Percentiles rank a stretch among this genome's conserved stretches.
These are phyloP conservation scores for Fopius arisanus DNA, from an alignment of 1,140 invertebrate genomes.

Conservation along the genomic window DNA sequence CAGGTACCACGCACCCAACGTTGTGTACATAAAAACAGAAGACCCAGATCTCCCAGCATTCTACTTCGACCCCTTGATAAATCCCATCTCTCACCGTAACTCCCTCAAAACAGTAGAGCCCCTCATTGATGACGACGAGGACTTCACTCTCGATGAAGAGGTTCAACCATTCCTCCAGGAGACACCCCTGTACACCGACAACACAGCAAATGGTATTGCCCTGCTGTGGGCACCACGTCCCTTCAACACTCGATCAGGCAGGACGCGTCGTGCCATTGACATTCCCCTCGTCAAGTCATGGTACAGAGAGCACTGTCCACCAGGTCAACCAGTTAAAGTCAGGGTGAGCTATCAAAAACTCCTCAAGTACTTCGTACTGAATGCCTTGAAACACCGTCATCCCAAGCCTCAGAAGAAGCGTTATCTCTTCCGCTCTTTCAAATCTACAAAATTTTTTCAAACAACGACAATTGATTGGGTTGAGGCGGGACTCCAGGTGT, in stretches of 20 bases:
- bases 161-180: constrained; percentile 94
- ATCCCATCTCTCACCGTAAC: constrained; percentile 97
- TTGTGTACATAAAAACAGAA: constrained; percentile 99
- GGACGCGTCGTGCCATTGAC: constrained; percentile 90
- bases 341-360: constrained; percentile 99
- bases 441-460: constrained; percentile 99
- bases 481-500: constrained; percentile 97
- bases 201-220: constrained; percentile 98
- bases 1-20: constrained; percentile 99
- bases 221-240: constrained; percentile 98
- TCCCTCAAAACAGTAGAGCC: constrained; percentile 85
- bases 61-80: constrained; percentile 99
- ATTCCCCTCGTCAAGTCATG: constrained; percentile 97
- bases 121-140: constrained; percentile 92
- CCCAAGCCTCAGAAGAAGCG: constrained; percentile 99
- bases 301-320: constrained; percentile 98
- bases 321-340: constrained; percentile 98
- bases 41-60: constrained; percentile 99
- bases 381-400: constrained; percentile 94
- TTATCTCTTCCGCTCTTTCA: constrained; percentile 98
- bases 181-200: constrained; percentile 96
- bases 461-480: constrained; percentile 99
- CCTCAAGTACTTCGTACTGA: constrained; percentile 97
- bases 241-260: constrained; percentile 93
- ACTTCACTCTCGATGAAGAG: constrained; percentile 90